Evolutionary conservation across 2,888 invertebrate genomes (phyloP).

Genomic region (Drosophila rellima): DNA sequence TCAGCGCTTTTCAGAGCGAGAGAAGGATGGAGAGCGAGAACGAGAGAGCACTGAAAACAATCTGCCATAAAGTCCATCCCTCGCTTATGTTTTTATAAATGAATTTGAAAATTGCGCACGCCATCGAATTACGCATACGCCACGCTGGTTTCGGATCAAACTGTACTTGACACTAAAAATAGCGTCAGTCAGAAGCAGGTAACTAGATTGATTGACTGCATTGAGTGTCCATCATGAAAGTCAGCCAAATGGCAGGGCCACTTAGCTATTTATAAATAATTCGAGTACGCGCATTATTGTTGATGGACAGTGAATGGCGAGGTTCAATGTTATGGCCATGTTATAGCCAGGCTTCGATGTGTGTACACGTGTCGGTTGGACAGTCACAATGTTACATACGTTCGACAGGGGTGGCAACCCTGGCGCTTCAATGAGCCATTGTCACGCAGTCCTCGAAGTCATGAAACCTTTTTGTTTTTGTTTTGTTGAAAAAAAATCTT

Average conservation of each 20-base stretch:
- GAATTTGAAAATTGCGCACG: conserved; percentile 48
- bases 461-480: conserved; percentile 22
- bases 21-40: background rate
- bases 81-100: conserved; percentile 47
- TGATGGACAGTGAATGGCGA: conserved; percentile 64
- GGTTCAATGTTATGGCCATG: conserved; percentile 69
- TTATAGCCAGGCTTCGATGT: conserved; percentile 30
- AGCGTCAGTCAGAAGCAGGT: conserved; percentile 2
- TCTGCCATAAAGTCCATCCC: conserved; percentile 4
- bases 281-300: conserved; percentile 42
- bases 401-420: conserved; percentile 8
- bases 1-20: conserved; percentile 15
- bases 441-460: conserved; percentile 60
- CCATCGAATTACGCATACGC: conserved; percentile 50
- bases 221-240: conserved; percentile 53
- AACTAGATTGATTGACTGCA: background rate
- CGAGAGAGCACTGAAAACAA: no score
- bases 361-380: conserved; percentile 12
- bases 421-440: conserved; percentile 50
- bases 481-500: conserved; percentile 40
- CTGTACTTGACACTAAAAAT: conserved; percentile 44
- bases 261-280: conserved; percentile 63
- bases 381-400: conserved; percentile 10
- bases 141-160: conserved; percentile 10
- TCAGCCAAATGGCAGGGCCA: conserved; percentile 57